Evolutionary conservation across 2,113 vertebrate genomes (phyloP), one percentile per base, ranked within the genome.

Genomic region (Chinchilla lanigera): DNA sequence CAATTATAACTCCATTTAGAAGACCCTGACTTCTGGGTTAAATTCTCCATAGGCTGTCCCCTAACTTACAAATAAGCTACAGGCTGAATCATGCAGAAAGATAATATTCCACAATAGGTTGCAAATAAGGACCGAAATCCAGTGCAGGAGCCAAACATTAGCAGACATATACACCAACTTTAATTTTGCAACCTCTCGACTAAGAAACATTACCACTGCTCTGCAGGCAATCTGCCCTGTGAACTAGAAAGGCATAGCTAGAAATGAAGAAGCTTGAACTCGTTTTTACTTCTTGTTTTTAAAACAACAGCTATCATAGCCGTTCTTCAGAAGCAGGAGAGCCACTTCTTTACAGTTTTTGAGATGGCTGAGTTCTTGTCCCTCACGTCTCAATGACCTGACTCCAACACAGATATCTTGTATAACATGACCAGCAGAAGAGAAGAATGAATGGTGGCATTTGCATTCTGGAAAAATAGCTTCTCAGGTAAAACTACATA

Each of bases 1-100:
- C 97, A 97, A 98, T 98, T 97, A 97, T 44, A 87, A 26, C 71
- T 96, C 80, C 58, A 92, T 97, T 98, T 98, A 96, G 85, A 97
- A 98, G 87, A 71, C 8, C 81, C 90, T 98, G 93, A 96, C 96
- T 98, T 94, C 91, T 93, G 47, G 28, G 24, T 85, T 94, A 75
- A 91, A 61, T 73, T 77, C 33, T 69, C 52, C 14, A 95, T 24
- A 85, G 50, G 19, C 26, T 71, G 22, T 60, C 26, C 83, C 61
- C 41, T 69, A 75, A 84, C 54, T 78, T 75, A 11, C 41, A 97
- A 73, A 92, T 84, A 83, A 91, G 93, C 95, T 83, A 73, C 0
- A 77, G 86, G 90, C 22, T 90, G 56, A 88, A 82, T 52, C 50
- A 80, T 50, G 78, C 3, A 17, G 38, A 69, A 89, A 67, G 26